Evolutionary conservation across 2,888 invertebrate species (phyloP).

Genomic region (Aleiodes alternator): DNA sequence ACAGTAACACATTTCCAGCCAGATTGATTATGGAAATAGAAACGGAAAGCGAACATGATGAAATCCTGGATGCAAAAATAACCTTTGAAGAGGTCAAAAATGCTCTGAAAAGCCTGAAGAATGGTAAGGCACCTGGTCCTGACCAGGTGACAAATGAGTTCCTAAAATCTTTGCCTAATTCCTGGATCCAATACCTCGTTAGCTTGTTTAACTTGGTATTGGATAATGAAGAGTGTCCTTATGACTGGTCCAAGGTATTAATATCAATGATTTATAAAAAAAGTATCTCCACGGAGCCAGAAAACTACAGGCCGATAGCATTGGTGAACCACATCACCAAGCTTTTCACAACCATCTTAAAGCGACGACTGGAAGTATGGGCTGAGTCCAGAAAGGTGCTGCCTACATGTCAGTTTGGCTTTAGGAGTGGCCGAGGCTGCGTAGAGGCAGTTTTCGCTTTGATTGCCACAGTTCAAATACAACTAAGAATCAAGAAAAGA

Average conservation of each 20-base stretch:
- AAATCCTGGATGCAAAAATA: neutral
- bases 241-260: neutral
- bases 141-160: neutral
- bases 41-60: neutral
- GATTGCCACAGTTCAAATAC: constrained; percentile 46
- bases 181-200: neutral
- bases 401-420: neutral
- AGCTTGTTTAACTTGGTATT: neutral
- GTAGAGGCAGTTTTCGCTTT: constrained; percentile 36
- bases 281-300: neutral
- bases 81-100: neutral
- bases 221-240: neutral
- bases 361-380: neutral
- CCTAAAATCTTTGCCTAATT: neutral
- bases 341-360: neutral
- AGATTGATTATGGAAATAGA: neutral
- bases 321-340: neutral
- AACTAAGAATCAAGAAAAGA: constrained; percentile 38
- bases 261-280: neutral
- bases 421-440: neutral
- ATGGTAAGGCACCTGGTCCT: neutral
- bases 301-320: neutral
- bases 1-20: neutral
- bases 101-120: too few species aligned
- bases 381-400: neutral